A percentile compares a stretch with the other conserved stretches of the same genome.
phyloP scores from a whole-genome alignment of 2,113 vertebrate genomes.

The Hyla sarda region DNA sequence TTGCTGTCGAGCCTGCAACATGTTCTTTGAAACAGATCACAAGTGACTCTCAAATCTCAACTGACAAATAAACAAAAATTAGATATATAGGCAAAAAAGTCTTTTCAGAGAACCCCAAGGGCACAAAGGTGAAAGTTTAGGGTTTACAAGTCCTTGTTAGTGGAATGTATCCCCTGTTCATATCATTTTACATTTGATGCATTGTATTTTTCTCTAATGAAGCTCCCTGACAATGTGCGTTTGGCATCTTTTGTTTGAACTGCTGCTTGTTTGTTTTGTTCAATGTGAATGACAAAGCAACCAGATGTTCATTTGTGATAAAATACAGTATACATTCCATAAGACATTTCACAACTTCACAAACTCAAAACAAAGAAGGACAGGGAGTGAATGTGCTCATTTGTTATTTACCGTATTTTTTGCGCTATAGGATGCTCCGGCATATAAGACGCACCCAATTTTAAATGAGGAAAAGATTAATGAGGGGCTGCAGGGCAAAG shows the following conservation, averaged over 20 bases:
- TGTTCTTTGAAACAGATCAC: constrained; percentile 53
- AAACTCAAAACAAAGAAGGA: not conserved
- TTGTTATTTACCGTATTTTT: too few relatives aligned
- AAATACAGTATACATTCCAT: constrained; percentile 24
- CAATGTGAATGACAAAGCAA: constrained; percentile 15
- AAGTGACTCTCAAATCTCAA: constrained; percentile 45
- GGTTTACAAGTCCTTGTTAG: constrained; percentile 31
- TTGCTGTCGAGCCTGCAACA: constrained; percentile 49
- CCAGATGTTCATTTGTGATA: constrained; percentile 19
- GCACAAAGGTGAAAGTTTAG: constrained; percentile 33
- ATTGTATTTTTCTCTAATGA: constrained; percentile 27
- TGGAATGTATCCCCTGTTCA: constrained; percentile 7
- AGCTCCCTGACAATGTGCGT: not conserved
- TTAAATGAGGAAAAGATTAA: too few relatives aligned
- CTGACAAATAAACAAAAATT: constrained; percentile 52
- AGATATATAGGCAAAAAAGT: constrained; percentile 19
- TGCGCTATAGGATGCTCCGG: too few relatives aligned
- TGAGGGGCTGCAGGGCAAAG: too few relatives aligned
- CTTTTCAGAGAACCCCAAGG: constrained; percentile 17
- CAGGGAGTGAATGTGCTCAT: not conserved
- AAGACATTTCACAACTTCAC: constrained; percentile 29
- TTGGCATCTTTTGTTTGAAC: constrained; percentile 13
- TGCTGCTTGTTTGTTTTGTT: constrained; percentile 24
- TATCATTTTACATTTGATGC: constrained; percentile 3
- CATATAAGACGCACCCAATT: too few relatives aligned